Evolutionary conservation across 2,888 invertebrate species (phyloP), one percentile per base, ranked within the genome.

Genomic region (Oithona nana): DNA sequence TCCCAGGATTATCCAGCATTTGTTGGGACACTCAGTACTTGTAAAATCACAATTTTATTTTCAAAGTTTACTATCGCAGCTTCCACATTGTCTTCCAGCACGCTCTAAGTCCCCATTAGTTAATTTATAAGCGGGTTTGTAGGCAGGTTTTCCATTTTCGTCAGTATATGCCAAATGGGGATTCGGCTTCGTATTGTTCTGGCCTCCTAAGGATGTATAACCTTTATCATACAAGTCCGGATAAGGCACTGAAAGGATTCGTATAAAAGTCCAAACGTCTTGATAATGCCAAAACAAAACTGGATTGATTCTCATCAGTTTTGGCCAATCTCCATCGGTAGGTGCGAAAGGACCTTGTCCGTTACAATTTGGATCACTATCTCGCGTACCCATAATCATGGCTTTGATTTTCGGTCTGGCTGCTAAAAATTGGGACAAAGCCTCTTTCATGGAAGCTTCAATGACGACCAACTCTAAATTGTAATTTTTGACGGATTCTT

Each of bases 311-410:
- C 97, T 77, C 78, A 93, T 82, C 66, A 93, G 76, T 68, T 81
- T 79, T 0, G 97, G 95, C 97, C 97, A 98, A 66, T 79, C 83
- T 0, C 78, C 69, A 73, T 97, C 97, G 1, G 95, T 95, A 70
- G 69, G 70, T 57, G 71, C 65, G 64, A 66, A 65, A 24, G 49
- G 59, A 1, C 56, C 58, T 28, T 39, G 52, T 13, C 56, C 16
- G 20, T 55, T 16, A 20, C 30, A 28, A 4, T 39, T 22, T 0
- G 93, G 94, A 76, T 98, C 97, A 0, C 86, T 86, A 61, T 81
- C 77, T 65, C 97, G 78, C 3, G 86, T 88, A 8, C 98, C 98
- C 87, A 98, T 89, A 3, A 97, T 76, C 63, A 88, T 84, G 0
- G 87, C 90, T 71, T 86, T 84, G 29, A 94, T 75, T 57, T 79